Base-by-base conservation (phyloP, 2,113 vertebrate species). In the Misgurnus mizolepis region DNA sequence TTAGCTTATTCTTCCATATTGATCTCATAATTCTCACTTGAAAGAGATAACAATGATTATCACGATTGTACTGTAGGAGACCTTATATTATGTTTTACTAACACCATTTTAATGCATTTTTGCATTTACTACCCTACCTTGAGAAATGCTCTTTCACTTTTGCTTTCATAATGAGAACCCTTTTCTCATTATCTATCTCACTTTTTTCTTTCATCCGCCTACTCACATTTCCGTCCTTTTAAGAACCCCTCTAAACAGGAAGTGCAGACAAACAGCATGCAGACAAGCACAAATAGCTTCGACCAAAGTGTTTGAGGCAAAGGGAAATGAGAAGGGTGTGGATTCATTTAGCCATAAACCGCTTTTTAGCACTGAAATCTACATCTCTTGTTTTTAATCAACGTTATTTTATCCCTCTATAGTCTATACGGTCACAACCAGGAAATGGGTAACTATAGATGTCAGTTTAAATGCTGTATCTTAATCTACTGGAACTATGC, bases 401-500 rank as follows among this genome's bases (percentile, higher is more conserved):
- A 12, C 22, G 9, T 17, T 56, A 15, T 9, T 12, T 47, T 43
- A 68, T 41, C 45, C n/a, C 15, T 43, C 1, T 34, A 34, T 34
- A 34, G 27, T 34, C 27, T 27, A n/a, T 50, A 45, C 67, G 50
- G n/a, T 27, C 9, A 65, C 17, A 78, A 39, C 17, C 58, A 45
- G 8, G 9, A 62, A n/a, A 41, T 61, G 17, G 9, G 34, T 64
- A 65, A 64, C 11, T 10, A 8, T 58, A 72, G 17, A 58, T 62
- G 14, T 74, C 18, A 27, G 41, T 61, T 45, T 40, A 60, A 61
- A 43, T 45, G 12, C 72, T 61, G 1, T 76, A 8, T 72, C 7
- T 6, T 60, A 14, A 74, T 74, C 40, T 82, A 61, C 71, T 82
- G 70, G 60, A 83, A 79, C 66, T 86, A 80, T 86, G 85, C 85